Evolutionary conservation across 1,140 invertebrate species (phyloP).

Genomic region (Monomorium pharaonis): DNA sequence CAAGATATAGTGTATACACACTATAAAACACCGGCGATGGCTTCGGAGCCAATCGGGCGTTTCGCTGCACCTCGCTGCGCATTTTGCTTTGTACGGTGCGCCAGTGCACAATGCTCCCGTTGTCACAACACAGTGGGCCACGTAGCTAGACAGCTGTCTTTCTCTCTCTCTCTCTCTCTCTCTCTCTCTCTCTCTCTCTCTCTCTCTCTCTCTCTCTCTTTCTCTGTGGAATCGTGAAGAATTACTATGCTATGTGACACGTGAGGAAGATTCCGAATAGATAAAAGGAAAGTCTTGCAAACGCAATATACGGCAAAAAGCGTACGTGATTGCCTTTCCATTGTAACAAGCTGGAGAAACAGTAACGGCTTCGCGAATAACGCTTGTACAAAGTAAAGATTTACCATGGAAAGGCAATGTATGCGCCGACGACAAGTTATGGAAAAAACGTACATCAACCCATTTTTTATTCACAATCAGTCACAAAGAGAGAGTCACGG

Average conservation of each 20-base stretch:
- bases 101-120: conserved; percentile 64
- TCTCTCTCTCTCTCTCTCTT: too few relatives aligned
- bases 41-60: conserved; percentile 75
- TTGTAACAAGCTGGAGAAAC: neutral
- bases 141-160: neutral
- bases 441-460: neutral
- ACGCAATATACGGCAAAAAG: neutral
- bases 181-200: too few relatives aligned
- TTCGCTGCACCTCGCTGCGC: conserved; percentile 77
- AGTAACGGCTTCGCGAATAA: neutral
- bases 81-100: conserved; percentile 75
- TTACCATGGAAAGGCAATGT: neutral
- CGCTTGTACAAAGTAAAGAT: neutral
- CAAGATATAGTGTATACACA: conserved; percentile 54
- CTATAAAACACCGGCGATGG: conserved; percentile 70
- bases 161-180: too few relatives aligned
- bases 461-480: neutral
- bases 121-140: conserved; percentile 10
- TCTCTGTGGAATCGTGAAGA: neutral
- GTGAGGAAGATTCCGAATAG: neutral
- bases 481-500: conserved; percentile 27
- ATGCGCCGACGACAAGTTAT: neutral
- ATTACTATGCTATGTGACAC: neutral
- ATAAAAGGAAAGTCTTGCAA: neutral
- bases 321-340: neutral